Conservation (phyloP, 2,113 vertebrate species). For the Trematocara zebra region DNA sequence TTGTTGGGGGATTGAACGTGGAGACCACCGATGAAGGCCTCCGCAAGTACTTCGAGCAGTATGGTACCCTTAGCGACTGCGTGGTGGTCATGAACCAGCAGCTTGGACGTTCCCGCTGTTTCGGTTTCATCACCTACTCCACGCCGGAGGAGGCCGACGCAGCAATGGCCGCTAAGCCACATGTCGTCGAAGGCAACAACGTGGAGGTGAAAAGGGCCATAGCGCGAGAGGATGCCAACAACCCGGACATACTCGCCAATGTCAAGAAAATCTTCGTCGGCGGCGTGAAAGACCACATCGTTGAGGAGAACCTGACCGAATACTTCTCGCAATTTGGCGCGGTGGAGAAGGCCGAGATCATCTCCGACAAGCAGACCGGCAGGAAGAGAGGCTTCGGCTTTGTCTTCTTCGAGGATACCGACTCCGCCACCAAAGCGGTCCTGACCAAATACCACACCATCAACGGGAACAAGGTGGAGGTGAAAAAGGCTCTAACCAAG, state of each 20-base stretch:
- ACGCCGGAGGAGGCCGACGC: slow-evolving; percentile 88
- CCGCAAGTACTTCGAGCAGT: slow-evolving; percentile 89
- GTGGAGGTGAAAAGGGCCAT: slow-evolving; percentile 92
- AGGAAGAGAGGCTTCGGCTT: slow-evolving; percentile 95
- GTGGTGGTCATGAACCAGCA: slow-evolving; percentile 66
- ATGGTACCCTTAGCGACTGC: slow-evolving; percentile 71
- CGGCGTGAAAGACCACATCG: slow-evolving; percentile 90
- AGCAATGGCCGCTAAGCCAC: slow-evolving; percentile 91
- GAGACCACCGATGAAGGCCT: slow-evolving; percentile 90
- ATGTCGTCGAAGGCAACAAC: slow-evolving; percentile 88
- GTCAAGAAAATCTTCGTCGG: slow-evolving; percentile 98
- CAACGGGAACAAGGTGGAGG: slow-evolving; percentile 88
- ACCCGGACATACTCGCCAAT: slow-evolving; percentile 90
- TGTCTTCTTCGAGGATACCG: slow-evolving; percentile 91
- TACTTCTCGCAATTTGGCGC: slow-evolving; percentile 91
- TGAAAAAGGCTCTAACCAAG: slow-evolving; percentile 89
- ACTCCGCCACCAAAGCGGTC: slow-evolving; percentile 91
- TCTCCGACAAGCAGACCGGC: slow-evolving; percentile 91
- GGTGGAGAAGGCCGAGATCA: slow-evolving; percentile 94
- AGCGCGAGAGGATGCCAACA: slow-evolving; percentile 86
- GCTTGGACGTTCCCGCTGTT: slow-evolving; percentile 81
- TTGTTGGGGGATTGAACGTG: slow-evolving; percentile 93
- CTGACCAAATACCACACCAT: slow-evolving; percentile 89
- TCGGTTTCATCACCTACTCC: slow-evolving; percentile 94
- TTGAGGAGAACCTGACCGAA: slow-evolving; percentile 82